Base-by-base conservation (phyloP, 2,113 vertebrate genomes). In the Bufo gargarizans region DNA sequence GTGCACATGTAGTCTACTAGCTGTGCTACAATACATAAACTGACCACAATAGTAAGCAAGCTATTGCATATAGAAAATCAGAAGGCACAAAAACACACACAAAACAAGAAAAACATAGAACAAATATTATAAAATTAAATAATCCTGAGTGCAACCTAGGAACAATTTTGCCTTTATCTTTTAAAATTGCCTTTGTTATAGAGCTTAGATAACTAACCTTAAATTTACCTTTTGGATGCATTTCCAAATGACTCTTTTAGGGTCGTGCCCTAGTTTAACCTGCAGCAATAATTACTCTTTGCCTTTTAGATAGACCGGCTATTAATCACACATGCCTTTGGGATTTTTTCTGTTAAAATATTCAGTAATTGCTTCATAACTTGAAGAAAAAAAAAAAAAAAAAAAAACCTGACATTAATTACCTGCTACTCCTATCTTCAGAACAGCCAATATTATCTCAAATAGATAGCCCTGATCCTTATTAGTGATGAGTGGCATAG, bases 321-420 rank as follows among this genome's bases (percentile, higher is more conserved):
- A 88, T 88, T 88, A 84, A 88, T 88, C 86, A 88, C 71, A 84
- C 87, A 76, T 83, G 86, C 86, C 87, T 84, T 77, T 84, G 87
- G 87, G 80, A 88, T 55, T 84, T 56, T 33, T 84, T 88, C 58
- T 67, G 80, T 63, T 84, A 84, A 88, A 88, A 88, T 84, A 88
- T 77, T 83, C 86, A 83, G 86, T 77, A 88, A 88, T 83, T 88
- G 80, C 86, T 88, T 77, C n/a, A 88, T 84, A 88, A 84, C 79
- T 88, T n/a, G n/a, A n/a, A n/a, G n/a, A n/a, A 55, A 77, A 67
- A 84, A 77, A 88, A 65, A 83, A 63, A 55, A 77, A 67, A 78
- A 77, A 88, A 50, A 83, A 63, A 58, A 71, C 83, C 49, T 49
- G 81, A 84, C 82, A 89, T 89, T 84, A 82, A 89, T 89, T 89